phyloP scores from a whole-genome alignment of 2,888 invertebrate species.

The Cantharis nigra region DNA sequence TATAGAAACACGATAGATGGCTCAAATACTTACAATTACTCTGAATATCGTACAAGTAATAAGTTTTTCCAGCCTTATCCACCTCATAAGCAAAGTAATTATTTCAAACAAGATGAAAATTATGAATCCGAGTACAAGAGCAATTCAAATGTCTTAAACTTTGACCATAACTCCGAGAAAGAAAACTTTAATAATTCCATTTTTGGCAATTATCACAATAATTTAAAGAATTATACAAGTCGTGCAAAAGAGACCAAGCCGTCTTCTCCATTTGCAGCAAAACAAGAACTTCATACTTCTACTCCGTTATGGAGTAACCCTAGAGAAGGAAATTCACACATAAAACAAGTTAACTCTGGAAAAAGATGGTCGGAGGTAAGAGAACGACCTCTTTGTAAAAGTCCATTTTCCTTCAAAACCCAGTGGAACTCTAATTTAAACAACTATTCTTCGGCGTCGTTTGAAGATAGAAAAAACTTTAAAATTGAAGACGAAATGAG shows the following conservation, averaged over 20 bases:
- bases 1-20: constrained; percentile 45
- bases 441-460: constrained; percentile 40
- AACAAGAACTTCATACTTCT: too few species aligned
- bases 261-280: constrained; percentile 37
- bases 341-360: too few species aligned
- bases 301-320: constrained; percentile 44
- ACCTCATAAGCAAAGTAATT: background rate
- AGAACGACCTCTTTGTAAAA: constrained; percentile 62
- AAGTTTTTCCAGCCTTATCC: background rate
- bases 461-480: constrained; percentile 45
- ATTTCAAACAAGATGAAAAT: background rate
- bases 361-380: constrained; percentile 29
- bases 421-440: constrained; percentile 57
- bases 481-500: constrained; percentile 55
- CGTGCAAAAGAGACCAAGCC: constrained; percentile 57
- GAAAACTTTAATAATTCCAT: constrained; percentile 59
- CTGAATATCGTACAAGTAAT: constrained; percentile 35
- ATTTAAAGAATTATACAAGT: constrained; percentile 61
- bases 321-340: constrained; percentile 51
- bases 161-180: constrained; percentile 52
- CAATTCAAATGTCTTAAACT: constrained; percentile 46
- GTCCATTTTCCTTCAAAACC: constrained; percentile 60
- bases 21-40: constrained; percentile 56
- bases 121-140: background rate
- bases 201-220: constrained; percentile 62